Evolutionary conservation across 1,140 invertebrate species (phyloP).

Genomic region (Microplitis demolitor): DNA sequence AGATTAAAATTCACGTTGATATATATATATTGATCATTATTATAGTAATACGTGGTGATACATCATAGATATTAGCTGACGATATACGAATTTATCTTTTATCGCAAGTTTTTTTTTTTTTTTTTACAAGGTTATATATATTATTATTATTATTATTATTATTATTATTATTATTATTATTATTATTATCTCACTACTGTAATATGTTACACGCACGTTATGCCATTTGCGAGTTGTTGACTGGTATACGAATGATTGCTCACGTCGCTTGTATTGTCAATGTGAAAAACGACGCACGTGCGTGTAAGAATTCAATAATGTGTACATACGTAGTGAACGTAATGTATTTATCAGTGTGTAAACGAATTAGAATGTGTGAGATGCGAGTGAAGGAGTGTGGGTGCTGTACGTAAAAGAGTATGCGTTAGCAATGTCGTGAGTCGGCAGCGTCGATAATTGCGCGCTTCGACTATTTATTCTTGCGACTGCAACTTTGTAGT

Average conservation of each 20-base stretch:
- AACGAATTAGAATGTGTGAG: slow-evolving; percentile 20
- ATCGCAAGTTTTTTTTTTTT: slow-evolving; percentile 26
- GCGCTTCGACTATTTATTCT: slow-evolving; percentile 30
- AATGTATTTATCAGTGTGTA: slow-evolving; percentile 4
- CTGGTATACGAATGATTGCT: slow-evolving; percentile 21
- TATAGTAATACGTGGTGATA: slow-evolving; percentile 14
- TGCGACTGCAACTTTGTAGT: neutral
- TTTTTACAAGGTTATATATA: slow-evolving; percentile 14
- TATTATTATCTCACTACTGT: slow-evolving; percentile 26
- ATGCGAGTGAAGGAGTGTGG: neutral
- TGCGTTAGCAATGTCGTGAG: slow-evolving; percentile 32
- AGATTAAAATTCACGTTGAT: neutral
- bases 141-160: slow-evolving; percentile 34
- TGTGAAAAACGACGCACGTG: slow-evolving; percentile 22
- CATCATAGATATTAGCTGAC: slow-evolving; percentile 40
- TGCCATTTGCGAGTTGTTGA: slow-evolving; percentile 29
- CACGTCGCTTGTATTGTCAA: slow-evolving; percentile 32
- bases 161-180: slow-evolving; percentile 38
- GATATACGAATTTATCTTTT: slow-evolving; percentile 40
- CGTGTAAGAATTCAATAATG: neutral
- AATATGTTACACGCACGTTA: neutral
- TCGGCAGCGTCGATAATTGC: slow-evolving; percentile 32
- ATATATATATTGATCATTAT: slow-evolving; percentile 7
- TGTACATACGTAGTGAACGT: too few relatives aligned
- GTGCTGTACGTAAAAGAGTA: neutral